Evolutionary conservation across 1,140 invertebrate species (phyloP), one percentile per base, ranked within the genome.

Genomic region (Drosophila insularis): DNA sequence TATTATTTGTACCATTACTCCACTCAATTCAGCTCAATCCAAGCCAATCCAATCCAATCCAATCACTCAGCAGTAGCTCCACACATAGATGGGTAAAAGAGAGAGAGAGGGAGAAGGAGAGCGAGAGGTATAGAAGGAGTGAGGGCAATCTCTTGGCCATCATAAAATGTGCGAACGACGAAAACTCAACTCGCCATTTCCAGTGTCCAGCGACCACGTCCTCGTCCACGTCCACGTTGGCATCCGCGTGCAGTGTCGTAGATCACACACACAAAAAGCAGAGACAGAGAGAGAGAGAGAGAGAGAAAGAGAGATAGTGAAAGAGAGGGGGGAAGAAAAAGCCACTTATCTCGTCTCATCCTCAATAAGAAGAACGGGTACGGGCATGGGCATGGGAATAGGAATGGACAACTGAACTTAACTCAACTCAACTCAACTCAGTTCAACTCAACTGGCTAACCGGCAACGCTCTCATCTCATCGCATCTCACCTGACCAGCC

Each of bases 151-250:
- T 71, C 64, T 64, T 17, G 59, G 69, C 61, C 81, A 85, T 84
- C 81, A 84, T 84, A 84, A 84, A 84, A 85, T 80, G 81, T 84
- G 77, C 81, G 77, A 84, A 80, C 63, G 56, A 65, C 63, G 56
- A 65, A 82, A 74, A 65, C 60, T 66, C 64, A 65, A 65, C 64
- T 50, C 65, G 79, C 68, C 79, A 81, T 79, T 79, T 79, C 63
- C 75, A 60, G 68, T 58, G 32, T 35, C 32, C 32, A 35, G 32
- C 10, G 32, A 35, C 32, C 32, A 35, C 32, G 32, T 35, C 32
- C 32, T 35, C 40, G 39, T 50, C 40, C 75, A 19, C 75, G 23
- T 37, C 40, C 35, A 55, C 76, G 40, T 31, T 71, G 46, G 43
- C 63, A 27, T 50, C 68, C 64, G 64, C 73, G 62, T 50, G 68